phyloP scores from a whole-genome alignment of 2,888 invertebrate genomes.

The Trissolcus brochymenae region DNA sequence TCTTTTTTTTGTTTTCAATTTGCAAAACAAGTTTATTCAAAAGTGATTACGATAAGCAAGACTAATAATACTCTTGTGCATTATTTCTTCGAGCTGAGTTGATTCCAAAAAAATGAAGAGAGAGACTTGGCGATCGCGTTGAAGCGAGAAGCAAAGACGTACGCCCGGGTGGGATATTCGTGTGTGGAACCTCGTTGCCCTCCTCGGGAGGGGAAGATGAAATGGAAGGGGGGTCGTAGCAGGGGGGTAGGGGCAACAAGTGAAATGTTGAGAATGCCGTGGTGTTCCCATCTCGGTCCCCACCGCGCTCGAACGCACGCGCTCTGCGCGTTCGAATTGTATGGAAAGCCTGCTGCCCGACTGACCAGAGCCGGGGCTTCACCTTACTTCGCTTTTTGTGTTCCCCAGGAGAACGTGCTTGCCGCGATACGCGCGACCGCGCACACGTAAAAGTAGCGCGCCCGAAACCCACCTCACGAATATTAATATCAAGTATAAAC shows the following conservation, averaged over 20 bases:
- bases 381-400: constrained; percentile 74
- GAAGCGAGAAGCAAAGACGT: constrained; percentile 8
- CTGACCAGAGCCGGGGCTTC: constrained; percentile 62
- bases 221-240: constrained; percentile 45
- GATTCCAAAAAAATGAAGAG: constrained; percentile 35
- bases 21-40: too few relatives aligned
- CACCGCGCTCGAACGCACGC: constrained; percentile 61
- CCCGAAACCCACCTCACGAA: neutral
- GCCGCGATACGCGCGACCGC: constrained; percentile 34
- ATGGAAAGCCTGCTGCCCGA: constrained; percentile 72
- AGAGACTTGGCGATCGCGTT: constrained; percentile 14
- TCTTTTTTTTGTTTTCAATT: too few relatives aligned
- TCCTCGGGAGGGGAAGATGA: constrained; percentile 30
- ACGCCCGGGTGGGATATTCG: constrained; percentile 38
- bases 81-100: constrained; percentile 40
- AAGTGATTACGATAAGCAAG: constrained; percentile 34
- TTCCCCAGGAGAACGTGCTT: constrained; percentile 68
- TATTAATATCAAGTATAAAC: neutral
- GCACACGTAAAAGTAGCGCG: constrained; percentile 4
- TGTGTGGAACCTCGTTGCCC: constrained; percentile 25
- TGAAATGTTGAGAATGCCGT: constrained; percentile 66
- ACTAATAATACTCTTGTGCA: constrained; percentile 41
- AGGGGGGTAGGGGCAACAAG: constrained; percentile 42
- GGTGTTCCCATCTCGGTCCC: constrained; percentile 58
- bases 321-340: constrained; percentile 68